A percentile compares a stretch with the other conserved stretches of the same genome.
These are phyloP conservation scores for Champsocephalus esox DNA, from an alignment of 2,797 vertebrate genomes.

Conservation along the genomic window DNA sequence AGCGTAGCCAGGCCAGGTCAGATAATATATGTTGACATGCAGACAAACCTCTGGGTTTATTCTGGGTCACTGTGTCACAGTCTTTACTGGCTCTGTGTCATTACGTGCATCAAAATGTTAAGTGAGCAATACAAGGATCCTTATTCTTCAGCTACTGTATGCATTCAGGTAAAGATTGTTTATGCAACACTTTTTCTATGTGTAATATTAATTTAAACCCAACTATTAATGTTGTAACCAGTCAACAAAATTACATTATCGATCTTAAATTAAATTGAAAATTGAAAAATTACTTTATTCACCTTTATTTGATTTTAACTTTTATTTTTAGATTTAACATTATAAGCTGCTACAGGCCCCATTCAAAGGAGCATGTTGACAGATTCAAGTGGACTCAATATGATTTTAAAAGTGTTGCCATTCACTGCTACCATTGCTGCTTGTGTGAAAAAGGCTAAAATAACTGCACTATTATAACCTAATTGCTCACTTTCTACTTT, in stretches of 20 bases:
- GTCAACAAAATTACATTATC: too few species aligned
- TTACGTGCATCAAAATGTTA: slow-evolving; percentile 16
- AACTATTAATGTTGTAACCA: too few species aligned
- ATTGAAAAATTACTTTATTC: too few species aligned
- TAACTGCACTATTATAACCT: slow-evolving; percentile 10
- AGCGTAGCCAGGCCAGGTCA: not conserved
- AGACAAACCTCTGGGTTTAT: slow-evolving; percentile 1
- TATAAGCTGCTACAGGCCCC: not conserved
- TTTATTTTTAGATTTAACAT: too few species aligned
- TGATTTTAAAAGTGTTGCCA: slow-evolving; percentile 2
- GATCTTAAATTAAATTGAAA: too few species aligned
- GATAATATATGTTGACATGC: slow-evolving; percentile 1
- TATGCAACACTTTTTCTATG: not conserved
- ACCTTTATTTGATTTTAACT: too few species aligned
- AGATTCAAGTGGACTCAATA: not conserved
- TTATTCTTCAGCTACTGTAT: slow-evolving; percentile 6
- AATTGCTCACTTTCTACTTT: slow-evolving; percentile 39
- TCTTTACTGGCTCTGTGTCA: not conserved
- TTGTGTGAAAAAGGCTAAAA: slow-evolving; percentile 3
- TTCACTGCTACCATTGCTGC: slow-evolving; percentile 2
- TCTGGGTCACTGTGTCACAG: slow-evolving; percentile 10
- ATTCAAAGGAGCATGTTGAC: slow-evolving; percentile 1
- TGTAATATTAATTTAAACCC: too few species aligned
- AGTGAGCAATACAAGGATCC: not conserved
- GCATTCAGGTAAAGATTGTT: slow-evolving; percentile 5